These are phyloP conservation scores for Bombus superbus DNA, from an alignment of 1,140 invertebrate genomes.

Conservation along the genomic window DNA sequence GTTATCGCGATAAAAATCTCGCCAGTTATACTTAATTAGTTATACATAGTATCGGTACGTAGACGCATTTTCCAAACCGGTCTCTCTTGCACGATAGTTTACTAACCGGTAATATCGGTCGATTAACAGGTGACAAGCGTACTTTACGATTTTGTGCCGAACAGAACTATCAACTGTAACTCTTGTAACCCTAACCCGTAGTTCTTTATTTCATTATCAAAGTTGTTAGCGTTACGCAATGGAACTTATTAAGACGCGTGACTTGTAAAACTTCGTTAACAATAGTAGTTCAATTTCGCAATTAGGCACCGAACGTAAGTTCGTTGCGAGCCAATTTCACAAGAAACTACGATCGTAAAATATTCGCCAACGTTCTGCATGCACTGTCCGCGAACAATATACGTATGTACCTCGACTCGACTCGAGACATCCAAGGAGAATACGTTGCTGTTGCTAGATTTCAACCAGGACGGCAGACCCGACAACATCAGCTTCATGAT, in stretches of 20 bases:
- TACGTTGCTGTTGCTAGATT: conserved; percentile 87
- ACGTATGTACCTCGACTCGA: not conserved
- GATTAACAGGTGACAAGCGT: too few relatives aligned
- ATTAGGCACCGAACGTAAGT: not conserved
- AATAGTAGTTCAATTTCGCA: not conserved
- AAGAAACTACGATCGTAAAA: not conserved
- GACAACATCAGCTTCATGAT: conserved; percentile 98
- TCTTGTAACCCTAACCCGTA: too few relatives aligned
- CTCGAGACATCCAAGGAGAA: not conserved
- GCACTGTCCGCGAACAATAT: too few relatives aligned
- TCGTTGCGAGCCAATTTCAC: not conserved
- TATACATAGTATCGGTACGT: too few relatives aligned
- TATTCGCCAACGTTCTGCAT: not conserved
- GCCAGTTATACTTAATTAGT: too few relatives aligned
- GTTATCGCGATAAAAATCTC: too few relatives aligned
- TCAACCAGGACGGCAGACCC: conserved; percentile 94
- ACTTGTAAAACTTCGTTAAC: not conserved
- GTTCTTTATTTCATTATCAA: not conserved
- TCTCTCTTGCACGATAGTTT: too few relatives aligned
- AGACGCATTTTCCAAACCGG: too few relatives aligned
- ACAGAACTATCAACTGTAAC: too few relatives aligned
- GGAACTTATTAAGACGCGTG: too few relatives aligned
- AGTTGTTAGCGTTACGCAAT: not conserved
- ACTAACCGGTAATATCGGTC: too few relatives aligned
- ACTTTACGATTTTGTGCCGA: too few relatives aligned